These are phyloP conservation scores for Diogma glabrata DNA, from an alignment of 2,888 invertebrate species.

Conservation along the genomic window DNA sequence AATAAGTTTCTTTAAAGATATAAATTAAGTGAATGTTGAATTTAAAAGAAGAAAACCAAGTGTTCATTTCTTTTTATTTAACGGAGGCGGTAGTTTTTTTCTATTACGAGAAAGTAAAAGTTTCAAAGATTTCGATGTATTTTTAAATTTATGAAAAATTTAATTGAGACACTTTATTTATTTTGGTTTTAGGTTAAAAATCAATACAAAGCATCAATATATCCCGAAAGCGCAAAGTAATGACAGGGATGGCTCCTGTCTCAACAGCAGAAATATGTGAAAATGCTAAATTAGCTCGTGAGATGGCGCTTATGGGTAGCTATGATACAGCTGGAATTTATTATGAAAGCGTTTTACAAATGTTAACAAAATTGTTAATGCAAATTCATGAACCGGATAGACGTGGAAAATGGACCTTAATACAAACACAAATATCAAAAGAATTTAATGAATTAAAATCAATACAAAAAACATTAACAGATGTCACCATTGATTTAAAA, in stretches of 20 bases:
- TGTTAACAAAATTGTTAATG: conserved; percentile 72
- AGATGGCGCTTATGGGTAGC: conserved; percentile 89
- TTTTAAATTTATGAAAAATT: too few species aligned
- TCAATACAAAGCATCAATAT: not conserved
- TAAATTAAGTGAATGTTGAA: too few species aligned
- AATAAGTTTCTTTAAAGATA: too few species aligned
- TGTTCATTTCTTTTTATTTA: too few species aligned
- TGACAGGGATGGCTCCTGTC: conserved; percentile 72
- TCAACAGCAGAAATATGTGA: conserved; percentile 86
- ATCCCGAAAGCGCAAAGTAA: conserved; percentile 30
- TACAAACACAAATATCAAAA: conserved; percentile 75
- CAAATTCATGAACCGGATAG: conserved; percentile 69
- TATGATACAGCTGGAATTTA: conserved; percentile 91
- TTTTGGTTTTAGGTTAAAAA: not conserved
- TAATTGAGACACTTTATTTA: too few species aligned
- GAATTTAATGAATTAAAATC: conserved; percentile 88
- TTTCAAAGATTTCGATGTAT: too few species aligned
- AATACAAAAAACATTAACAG: conserved; percentile 34
- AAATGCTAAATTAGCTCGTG: conserved; percentile 88
- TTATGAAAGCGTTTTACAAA: conserved; percentile 85
- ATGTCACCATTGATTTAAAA: conserved; percentile 36
- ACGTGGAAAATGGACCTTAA: conserved; percentile 82
- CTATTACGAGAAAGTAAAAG: too few species aligned
- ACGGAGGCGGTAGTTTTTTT: too few species aligned
- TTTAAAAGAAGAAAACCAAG: too few species aligned